Conservation (phyloP, 2,888 invertebrate genomes). For the Gnatocerus cornutus region DNA sequence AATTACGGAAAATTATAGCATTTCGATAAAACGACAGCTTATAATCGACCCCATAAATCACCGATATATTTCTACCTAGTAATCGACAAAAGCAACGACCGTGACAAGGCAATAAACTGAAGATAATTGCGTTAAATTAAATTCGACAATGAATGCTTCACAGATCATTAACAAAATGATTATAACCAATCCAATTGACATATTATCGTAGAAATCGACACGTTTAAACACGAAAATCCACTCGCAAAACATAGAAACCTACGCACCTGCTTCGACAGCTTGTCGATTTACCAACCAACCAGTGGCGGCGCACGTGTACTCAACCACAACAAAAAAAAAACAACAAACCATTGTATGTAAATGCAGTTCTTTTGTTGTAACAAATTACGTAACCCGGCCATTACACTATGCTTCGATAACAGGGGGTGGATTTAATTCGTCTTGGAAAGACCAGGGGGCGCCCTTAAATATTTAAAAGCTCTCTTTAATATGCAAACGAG, state of each 20-base stretch:
- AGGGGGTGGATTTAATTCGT: conserved; percentile 40
- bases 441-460: conserved; percentile 22
- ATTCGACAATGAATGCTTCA: conserved; percentile 33
- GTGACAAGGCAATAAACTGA: conserved; percentile 25
- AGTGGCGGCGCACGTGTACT: conserved; percentile 15
- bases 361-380: conserved; percentile 52
- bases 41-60: conserved; percentile 14
- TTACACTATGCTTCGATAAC: conserved; percentile 24
- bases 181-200: conserved; percentile 31
- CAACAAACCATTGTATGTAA: conserved; percentile 56
- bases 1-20: conserved; percentile 1
- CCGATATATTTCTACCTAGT: conserved; percentile 20
- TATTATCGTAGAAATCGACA: conserved; percentile 26
- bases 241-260: conserved; percentile 34
- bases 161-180: conserved; percentile 35
- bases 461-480: conserved; percentile 60
- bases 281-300: conserved; percentile 20
- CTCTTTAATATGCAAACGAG: conserved; percentile 61
- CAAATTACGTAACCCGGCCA: conserved; percentile 57
- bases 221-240: conserved; percentile 42
- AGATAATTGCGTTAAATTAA: conserved; percentile 37
- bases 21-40: conserved; percentile 6
- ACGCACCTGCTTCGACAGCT: conserved; percentile 17
- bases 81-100: conserved; percentile 28
- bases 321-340: conserved; percentile 30